Conservation (phyloP, 2,113 vertebrate genomes). For the Oreochromis niloticus region DNA sequence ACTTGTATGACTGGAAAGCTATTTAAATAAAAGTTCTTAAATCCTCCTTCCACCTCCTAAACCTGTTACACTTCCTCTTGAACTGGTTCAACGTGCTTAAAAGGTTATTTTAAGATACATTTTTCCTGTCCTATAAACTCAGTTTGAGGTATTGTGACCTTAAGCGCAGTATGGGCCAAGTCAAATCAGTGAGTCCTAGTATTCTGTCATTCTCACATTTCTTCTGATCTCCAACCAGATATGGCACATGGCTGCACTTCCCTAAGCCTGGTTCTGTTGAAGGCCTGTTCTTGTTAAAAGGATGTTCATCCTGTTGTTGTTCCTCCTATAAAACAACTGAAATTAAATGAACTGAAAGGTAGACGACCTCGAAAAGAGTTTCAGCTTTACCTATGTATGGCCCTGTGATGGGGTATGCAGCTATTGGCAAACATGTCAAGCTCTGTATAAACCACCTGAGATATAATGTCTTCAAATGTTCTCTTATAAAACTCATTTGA, state of each 20-base stretch:
- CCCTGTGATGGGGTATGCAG: background rate
- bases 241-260: background rate
- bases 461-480: background rate
- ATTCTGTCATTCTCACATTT: background rate
- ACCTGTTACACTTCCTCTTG: background rate
- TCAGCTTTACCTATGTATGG: background rate
- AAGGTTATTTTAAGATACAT: background rate
- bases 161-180: background rate
- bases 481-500: background rate
- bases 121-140: background rate
- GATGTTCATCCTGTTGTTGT: background rate
- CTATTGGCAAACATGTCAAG: background rate
- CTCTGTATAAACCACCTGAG: accelerated
- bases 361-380: background rate
- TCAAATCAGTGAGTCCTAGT: background rate
- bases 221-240: background rate
- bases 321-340: background rate
- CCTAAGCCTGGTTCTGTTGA: background rate
- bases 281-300: background rate
- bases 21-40: background rate
- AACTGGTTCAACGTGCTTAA: background rate
- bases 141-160: background rate
- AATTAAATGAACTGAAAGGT: background rate
- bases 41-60: background rate
- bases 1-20: background rate